Percentiles rank a stretch among this genome's conserved stretches.
Conservation (phyloP, 2,888 invertebrate species). For the Lacanobia oleracea region DNA sequence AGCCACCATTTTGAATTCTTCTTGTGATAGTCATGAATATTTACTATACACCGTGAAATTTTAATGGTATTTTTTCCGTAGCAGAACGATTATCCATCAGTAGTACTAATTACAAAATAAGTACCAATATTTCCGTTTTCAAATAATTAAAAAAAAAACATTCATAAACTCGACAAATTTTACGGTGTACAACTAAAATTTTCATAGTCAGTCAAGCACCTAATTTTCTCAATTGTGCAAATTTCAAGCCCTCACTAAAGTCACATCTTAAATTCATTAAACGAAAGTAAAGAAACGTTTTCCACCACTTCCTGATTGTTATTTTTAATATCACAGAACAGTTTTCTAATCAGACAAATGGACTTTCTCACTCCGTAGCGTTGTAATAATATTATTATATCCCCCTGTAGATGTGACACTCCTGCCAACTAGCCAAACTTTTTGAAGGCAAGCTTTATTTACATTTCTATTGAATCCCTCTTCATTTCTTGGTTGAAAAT, state of each 20-base stretch:
- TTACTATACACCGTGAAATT: too few relatives aligned
- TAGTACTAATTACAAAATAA: too few relatives aligned
- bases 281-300: slow-evolving; percentile 6
- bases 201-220: too few relatives aligned
- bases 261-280: slow-evolving; percentile 17
- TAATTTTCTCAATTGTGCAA: background rate
- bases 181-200: too few relatives aligned
- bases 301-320: slow-evolving; percentile 42
- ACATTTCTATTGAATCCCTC: slow-evolving; percentile 47
- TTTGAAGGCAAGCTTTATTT: slow-evolving; percentile 54
- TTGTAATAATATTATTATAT: slow-evolving; percentile 79
- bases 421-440: slow-evolving; percentile 59
- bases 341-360: slow-evolving; percentile 79
- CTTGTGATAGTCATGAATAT: background rate
- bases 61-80: too few relatives aligned
- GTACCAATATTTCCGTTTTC: too few relatives aligned
- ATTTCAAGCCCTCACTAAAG: background rate
- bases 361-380: slow-evolving; percentile 73
- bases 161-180: too few relatives aligned
- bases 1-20: background rate
- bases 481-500: slow-evolving; percentile 39
- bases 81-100: too few relatives aligned
- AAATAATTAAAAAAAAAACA: too few relatives aligned
- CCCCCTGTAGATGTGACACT: slow-evolving; percentile 67
- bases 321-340: slow-evolving; percentile 64